A percentile compares a stretch with the other conserved stretches of the same genome.
Evolutionary conservation across 2,113 vertebrate genomes (phyloP).

Genomic region (Megaceryle maxima): DNA sequence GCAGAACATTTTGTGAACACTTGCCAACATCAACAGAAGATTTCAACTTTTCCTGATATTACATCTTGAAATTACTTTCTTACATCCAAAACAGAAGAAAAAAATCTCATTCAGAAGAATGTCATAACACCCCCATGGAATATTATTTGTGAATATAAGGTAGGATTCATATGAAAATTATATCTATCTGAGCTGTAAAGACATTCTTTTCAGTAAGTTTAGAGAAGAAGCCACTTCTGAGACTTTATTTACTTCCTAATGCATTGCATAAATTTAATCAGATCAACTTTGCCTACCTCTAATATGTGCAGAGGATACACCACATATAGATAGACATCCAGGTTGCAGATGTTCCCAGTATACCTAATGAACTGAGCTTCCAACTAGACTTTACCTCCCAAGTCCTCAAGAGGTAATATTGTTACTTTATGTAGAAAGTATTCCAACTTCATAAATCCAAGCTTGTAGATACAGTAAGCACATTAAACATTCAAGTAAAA

Average conservation of each 20-base stretch:
- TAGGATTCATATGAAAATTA: not conserved
- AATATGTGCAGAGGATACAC: not conserved
- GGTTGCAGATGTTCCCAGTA: not conserved
- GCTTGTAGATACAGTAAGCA: not conserved
- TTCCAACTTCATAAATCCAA: not conserved
- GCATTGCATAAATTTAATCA: not conserved
- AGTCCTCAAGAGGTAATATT: not conserved
- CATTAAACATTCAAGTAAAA: not conserved
- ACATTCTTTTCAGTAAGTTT: not conserved
- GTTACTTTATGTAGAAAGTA: not conserved
- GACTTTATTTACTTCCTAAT: not conserved
- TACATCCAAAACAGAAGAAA: not conserved
- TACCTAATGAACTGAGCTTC: not conserved
- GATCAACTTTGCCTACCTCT: not conserved
- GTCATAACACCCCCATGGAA: not conserved
- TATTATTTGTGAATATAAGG: not conserved
- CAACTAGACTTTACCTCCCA: not conserved
- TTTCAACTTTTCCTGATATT: not conserved
- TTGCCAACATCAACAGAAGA: not conserved
- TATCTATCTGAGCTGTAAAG: not conserved
- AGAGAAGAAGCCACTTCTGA: not conserved
- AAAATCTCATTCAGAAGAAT: not conserved
- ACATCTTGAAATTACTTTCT: not conserved
- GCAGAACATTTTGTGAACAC: not conserved
- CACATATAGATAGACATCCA: not conserved